A percentile compares a stretch with the other conserved stretches of the same genome.
phyloP scores from a whole-genome alignment of 2,113 vertebrate species.

The Nesoenas mayeri region DNA sequence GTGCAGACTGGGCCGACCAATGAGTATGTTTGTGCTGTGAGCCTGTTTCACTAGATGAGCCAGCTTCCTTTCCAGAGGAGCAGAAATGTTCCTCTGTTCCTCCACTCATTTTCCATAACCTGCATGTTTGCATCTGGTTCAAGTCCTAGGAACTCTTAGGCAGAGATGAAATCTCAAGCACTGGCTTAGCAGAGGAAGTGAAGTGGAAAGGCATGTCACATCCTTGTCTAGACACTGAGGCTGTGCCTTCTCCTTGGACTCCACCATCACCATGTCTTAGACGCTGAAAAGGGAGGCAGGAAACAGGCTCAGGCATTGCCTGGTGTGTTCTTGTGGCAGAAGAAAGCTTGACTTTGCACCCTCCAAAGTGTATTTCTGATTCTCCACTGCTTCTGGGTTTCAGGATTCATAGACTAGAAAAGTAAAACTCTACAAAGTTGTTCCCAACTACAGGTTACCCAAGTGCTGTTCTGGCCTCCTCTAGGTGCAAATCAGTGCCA shows the following conservation, averaged over 20 bases:
- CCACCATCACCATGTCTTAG: background rate
- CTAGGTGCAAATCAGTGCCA: background rate
- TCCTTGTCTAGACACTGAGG: background rate
- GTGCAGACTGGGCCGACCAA: background rate
- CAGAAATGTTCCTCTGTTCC: background rate
- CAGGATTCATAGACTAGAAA: background rate
- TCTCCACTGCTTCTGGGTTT: background rate
- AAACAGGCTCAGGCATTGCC: background rate
- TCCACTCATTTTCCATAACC: background rate
- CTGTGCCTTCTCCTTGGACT: background rate
- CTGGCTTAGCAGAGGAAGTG: background rate
- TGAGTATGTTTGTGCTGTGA: background rate
- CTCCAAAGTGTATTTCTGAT: fast-evolving
- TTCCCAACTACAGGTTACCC: background rate
- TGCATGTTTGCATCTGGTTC: background rate
- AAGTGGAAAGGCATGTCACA: background rate
- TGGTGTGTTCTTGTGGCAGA: background rate
- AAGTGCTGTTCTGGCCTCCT: background rate
- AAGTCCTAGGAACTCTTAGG: background rate
- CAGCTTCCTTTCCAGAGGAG: background rate
- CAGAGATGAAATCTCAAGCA: background rate
- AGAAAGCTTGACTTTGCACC: background rate
- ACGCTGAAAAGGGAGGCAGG: background rate
- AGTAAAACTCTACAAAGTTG: background rate
- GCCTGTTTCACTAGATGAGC: background rate